These are phyloP conservation scores for Tachysurus fulvidraco DNA, from an alignment of 2,113 vertebrate genomes.

Conservation along the genomic window DNA sequence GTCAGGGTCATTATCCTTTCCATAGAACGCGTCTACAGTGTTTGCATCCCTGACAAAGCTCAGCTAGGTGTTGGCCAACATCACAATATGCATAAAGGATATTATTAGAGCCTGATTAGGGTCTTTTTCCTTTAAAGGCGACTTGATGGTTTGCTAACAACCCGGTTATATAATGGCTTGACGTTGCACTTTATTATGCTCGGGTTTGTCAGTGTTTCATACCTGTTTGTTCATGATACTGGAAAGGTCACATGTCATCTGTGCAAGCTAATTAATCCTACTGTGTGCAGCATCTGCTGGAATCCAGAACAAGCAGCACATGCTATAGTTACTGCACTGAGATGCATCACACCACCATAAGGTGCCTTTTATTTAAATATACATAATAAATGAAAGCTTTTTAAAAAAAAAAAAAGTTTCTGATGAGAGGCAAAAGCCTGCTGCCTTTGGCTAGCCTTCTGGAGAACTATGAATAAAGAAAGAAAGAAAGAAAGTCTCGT, in stretches of 20 bases:
- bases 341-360: background rate
- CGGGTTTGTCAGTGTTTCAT: background rate
- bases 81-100: background rate
- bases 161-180: background rate
- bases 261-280: background rate
- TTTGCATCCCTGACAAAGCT: background rate
- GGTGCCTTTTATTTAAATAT: background rate
- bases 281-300: background rate
- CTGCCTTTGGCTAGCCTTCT: background rate
- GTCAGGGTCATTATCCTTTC: background rate
- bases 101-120: background rate
- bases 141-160: background rate
- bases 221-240: background rate
- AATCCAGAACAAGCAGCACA: background rate
- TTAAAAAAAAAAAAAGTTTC: no score
- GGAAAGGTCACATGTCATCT: background rate
- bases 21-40: background rate
- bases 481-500: background rate
- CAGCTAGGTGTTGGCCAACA: background rate
- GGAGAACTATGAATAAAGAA: background rate
- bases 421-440: background rate
- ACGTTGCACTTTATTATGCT: background rate
- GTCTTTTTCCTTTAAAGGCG: background rate
- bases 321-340: background rate
- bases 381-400: background rate